Evolutionary conservation across 2,113 vertebrate genomes (phyloP).

Genomic region (Microtus pennsylvanicus): DNA sequence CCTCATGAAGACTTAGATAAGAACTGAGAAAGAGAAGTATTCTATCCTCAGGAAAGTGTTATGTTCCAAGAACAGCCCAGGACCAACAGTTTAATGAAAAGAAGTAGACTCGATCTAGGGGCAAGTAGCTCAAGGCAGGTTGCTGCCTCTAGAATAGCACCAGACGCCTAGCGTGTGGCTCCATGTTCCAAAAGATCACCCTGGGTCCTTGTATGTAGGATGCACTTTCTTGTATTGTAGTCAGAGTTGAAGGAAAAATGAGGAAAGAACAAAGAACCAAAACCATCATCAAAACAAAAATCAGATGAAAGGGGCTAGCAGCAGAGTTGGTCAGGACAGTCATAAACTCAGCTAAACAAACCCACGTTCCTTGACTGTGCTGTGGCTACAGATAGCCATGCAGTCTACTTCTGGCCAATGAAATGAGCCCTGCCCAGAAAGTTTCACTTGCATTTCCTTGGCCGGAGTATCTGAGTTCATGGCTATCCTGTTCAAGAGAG

Average conservation of each 20-base stretch:
- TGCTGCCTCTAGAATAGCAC: not conserved
- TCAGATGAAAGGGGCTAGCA: not conserved
- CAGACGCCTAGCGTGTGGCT: not conserved
- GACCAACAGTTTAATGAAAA: not conserved
- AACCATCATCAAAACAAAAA: not conserved
- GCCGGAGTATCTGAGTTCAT: not conserved
- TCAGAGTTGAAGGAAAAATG: not conserved
- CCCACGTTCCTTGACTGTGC: not conserved
- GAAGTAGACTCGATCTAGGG: not conserved
- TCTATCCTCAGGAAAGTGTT: not conserved
- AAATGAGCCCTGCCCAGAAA: not conserved
- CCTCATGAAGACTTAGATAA: constrained; percentile 24
- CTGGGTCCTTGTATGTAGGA: too few relatives aligned
- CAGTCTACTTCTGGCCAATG: not conserved
- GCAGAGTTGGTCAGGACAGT: not conserved
- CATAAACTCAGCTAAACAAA: not conserved
- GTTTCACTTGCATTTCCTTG: not conserved
- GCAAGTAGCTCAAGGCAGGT: not conserved
- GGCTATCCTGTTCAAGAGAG: not conserved
- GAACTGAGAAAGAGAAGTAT: not conserved
- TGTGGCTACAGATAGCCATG: not conserved
- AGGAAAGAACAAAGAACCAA: not conserved
- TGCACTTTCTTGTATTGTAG: not conserved
- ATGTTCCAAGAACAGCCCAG: not conserved
- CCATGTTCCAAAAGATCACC: not conserved